Conservation (phyloP, 2,797 vertebrate species). For the Podarcis siculus region DNA sequence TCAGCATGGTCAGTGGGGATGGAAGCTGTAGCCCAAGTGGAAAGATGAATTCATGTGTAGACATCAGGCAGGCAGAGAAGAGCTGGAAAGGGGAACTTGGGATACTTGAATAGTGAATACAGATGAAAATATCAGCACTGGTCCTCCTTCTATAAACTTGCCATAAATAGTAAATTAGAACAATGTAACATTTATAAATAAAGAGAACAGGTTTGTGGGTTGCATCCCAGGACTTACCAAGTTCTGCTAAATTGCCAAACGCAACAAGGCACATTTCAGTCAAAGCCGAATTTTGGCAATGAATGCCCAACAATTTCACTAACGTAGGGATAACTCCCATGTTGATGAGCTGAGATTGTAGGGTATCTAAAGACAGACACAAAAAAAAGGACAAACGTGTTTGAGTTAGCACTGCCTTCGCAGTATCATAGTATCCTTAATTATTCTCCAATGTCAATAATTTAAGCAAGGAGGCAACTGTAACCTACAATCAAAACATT, state of each 20-base stretch:
- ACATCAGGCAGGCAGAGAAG: neutral
- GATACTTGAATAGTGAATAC: neutral
- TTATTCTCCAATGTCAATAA: constrained; percentile 3
- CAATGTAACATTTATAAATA: neutral
- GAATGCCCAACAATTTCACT: constrained; percentile 94
- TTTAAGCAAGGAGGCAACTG: constrained; percentile 19
- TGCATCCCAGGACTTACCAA: constrained; percentile 83
- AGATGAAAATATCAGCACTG: neutral
- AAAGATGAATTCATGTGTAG: neutral
- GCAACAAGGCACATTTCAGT: constrained; percentile 99
- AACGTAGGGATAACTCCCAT: constrained; percentile 98
- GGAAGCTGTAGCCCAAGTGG: neutral
- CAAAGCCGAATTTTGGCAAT: constrained; percentile 92
- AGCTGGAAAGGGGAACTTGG: neutral
- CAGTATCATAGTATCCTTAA: neutral
- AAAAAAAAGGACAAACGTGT: constrained; percentile 44
- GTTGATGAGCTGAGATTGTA: constrained; percentile 97
- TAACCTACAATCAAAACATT: constrained; percentile 33
- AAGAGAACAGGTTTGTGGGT: constrained; percentile 31
- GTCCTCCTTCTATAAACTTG: neutral
- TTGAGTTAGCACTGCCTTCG: constrained; percentile 13
- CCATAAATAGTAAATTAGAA: neutral
- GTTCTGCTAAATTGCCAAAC: constrained; percentile 97
- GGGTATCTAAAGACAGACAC: constrained; percentile 82
- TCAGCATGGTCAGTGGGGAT: too few species aligned